Evolutionary conservation across 1,140 invertebrate genomes (phyloP).

Genomic region (Zaprionus gabonicus): DNA sequence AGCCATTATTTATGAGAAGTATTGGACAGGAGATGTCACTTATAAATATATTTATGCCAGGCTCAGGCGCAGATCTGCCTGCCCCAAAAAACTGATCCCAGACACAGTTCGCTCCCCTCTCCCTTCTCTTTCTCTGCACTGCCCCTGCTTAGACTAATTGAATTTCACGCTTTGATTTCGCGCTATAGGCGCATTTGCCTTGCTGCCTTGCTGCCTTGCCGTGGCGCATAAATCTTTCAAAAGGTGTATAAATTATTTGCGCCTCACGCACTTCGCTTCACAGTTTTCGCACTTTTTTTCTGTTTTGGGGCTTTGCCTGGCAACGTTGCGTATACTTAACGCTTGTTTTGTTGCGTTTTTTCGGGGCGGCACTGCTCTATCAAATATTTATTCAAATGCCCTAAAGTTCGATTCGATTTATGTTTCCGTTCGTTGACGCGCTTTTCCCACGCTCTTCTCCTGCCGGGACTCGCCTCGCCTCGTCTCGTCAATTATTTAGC

Average conservation of each 20-base stretch:
- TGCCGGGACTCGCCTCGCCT: not conserved
- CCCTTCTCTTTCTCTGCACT: not conserved
- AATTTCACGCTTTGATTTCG: constrained; percentile 81
- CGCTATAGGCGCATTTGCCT: constrained; percentile 47
- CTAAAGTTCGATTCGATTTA: constrained; percentile 73
- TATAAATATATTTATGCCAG: constrained; percentile 52
- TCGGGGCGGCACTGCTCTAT: constrained; percentile 49
- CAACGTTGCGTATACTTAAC: constrained; percentile 70
- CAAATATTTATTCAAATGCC: constrained; percentile 77
- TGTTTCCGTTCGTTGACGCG: constrained; percentile 58
- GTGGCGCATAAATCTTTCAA: constrained; percentile 76
- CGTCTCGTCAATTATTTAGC: constrained; percentile 72
- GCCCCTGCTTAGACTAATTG: constrained; percentile 73
- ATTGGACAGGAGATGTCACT: constrained; percentile 50
- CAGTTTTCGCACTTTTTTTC: constrained; percentile 54
- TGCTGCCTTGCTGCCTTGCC: constrained; percentile 33
- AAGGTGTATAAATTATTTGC: constrained; percentile 78
- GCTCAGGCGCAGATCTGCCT: constrained; percentile 24
- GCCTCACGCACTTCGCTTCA: constrained; percentile 64
- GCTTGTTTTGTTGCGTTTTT: constrained; percentile 59
- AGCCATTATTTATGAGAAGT: constrained; percentile 46
- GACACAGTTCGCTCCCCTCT: not conserved
- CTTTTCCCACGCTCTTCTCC: constrained; percentile 34
- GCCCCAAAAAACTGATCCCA: constrained; percentile 27
- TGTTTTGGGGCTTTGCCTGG: constrained; percentile 29